Evolutionary conservation across 2,888 invertebrate species (phyloP), one percentile per base, ranked within the genome.

Genomic region (Plebejus melissa): DNA sequence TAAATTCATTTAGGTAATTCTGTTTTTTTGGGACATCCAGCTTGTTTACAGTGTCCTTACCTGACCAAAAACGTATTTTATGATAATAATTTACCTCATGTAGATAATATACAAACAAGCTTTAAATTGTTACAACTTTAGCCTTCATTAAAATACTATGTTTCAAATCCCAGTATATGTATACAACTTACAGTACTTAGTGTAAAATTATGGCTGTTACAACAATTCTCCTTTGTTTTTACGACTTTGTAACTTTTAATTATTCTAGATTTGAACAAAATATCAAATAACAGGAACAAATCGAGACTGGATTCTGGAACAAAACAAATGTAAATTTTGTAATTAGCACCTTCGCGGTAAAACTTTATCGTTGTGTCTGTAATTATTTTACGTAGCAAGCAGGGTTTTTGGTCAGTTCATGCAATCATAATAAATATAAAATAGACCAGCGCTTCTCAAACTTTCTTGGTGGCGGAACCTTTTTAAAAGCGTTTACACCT

Each of bases 291-390:
- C 65, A 65, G 65, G 13, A 65, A 65, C 65, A 65, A 65, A 65
- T 36, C 65, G 65, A 5, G 5, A 6, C 65, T 60, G 32, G 65
- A 65, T 22, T 22, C 22, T 22, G 22, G 22, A 22, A 65, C 65
- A 65, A 65, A 65, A 36, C 65, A 16, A 65, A 65, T 65, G 65
- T 65, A 65, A 65, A 65, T 65, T 65, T 65, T 65, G 6, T 65
- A 65, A 65, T 65, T 65, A 65, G 65, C 36, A 65, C 32, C 36
- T 65, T 65, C 65, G 65, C 13, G 65, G 36, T 16, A 6, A 36
- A 65, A 65, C 32, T 32, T 60, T 60, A 60, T 32, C 9, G n/a
- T 22, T 22, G 9, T 28, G 60, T 60, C 28, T 32, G 60, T 60
- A 60, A 60, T 60, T 65, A 28, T 65, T 65, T 65, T 22, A 9